Base-by-base conservation (phyloP, 2,113 vertebrate species). In the Erythrolamprus reginae region DNA sequence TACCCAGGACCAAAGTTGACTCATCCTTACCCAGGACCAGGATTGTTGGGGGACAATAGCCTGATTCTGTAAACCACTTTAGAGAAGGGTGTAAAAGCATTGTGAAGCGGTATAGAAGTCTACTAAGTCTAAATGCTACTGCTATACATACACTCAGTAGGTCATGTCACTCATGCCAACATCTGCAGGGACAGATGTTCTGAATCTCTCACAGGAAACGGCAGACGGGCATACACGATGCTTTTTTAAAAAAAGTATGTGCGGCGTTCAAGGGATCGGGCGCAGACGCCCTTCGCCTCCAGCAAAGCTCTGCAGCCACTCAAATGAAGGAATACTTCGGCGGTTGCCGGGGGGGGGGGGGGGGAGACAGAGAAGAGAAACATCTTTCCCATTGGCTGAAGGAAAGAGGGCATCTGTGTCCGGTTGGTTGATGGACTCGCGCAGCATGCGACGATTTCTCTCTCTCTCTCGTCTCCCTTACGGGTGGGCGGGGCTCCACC, bases 241-340 rank as follows among this genome's bases (percentile, higher is more conserved):
- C 70, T 77, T 77, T 77, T 77, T 38, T 9, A 33, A 38, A 38
- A 33, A 70, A 38, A 77, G 65, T 77, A 19, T 21, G 3, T 9
- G 33, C 17, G 33, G 70, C 70, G 33, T 21, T 33, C 70, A 38
- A 15, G 28, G 28, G 58, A n/a, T 15, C 5, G 33, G 33, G 13
- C 13, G n/a, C 13, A 7, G n/a, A 5, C 65, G n/a, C 33, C 65
- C n/a, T 33, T 13, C 13, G n/a, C n/a, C n/a, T 70, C 65, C 65
- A 70, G 5, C 65, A 70, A 33, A 33, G 5, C 65, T 33, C n/a
- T 38, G 65, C n/a, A 38, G 65, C 5, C 61, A 17, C 61, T 70
- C 13, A 17, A 56, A 13, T 1, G 58, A 61, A 5, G 13, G n/a
- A 70, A 19, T 17, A n/a, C 89, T 87, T 96, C 95, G 96, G 92